phyloP scores from a whole-genome alignment of 2,113 vertebrate species.

The Archilochus colubris region DNA sequence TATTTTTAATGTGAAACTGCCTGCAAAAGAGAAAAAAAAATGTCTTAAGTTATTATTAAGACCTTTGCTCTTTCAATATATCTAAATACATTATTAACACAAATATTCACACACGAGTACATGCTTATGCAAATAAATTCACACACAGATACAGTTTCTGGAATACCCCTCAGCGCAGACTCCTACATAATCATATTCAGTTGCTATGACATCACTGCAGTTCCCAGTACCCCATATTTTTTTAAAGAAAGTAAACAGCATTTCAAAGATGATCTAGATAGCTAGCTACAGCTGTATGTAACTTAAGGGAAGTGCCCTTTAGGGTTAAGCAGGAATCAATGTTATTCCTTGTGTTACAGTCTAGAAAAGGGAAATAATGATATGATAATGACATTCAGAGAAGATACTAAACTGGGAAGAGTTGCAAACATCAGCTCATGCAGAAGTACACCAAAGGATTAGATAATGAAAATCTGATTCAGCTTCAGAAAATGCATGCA shows the following conservation, averaged over 20 bases:
- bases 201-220: slow-evolving; percentile 68
- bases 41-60: background rate
- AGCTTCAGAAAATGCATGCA: background rate
- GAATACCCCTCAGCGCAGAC: slow-evolving; percentile 44
- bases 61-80: slow-evolving; percentile 7
- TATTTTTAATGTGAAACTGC: background rate
- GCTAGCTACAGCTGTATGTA: background rate
- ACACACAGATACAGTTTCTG: background rate
- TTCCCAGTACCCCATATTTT: slow-evolving; percentile 5
- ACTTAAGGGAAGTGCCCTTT: background rate
- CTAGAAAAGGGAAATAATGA: background rate
- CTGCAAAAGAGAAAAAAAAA: background rate
- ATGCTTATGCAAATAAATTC: background rate
- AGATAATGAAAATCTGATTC: background rate
- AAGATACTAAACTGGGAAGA: slow-evolving; percentile 33
- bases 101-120: background rate
- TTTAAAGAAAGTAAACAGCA: slow-evolving; percentile 36
- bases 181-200: slow-evolving; percentile 58
- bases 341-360: background rate
- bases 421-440: slow-evolving; percentile 23
- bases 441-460: slow-evolving; percentile 25
- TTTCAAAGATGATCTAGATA: background rate
- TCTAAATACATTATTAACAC: background rate
- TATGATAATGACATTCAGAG: slow-evolving; percentile 40
- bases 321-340: background rate